A percentile compares a stretch with the other conserved stretches of the same genome.
These are phyloP conservation scores for Stegastes partitus DNA, from an alignment of 2,113 vertebrate genomes.

Conservation along the genomic window DNA sequence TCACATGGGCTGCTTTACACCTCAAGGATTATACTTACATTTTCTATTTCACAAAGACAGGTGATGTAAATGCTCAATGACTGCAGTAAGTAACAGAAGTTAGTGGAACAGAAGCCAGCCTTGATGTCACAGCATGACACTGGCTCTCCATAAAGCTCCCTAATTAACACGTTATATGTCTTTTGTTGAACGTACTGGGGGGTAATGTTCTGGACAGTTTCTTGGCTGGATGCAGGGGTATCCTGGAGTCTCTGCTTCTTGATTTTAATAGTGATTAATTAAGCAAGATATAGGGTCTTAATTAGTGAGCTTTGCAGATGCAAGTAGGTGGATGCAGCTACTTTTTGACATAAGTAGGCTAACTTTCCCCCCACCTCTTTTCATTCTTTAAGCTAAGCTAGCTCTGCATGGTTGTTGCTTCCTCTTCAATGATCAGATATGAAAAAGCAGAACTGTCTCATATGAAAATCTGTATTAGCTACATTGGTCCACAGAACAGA, in stretches of 20 bases:
- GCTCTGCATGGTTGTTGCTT: neutral
- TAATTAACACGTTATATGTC: neutral
- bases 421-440: neutral
- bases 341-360: neutral
- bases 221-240: neutral
- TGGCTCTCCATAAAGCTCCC: neutral
- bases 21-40: too few species aligned
- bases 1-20: neutral
- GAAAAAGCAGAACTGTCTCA: too few species aligned
- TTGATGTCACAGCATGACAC: neutral
- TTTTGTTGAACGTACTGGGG: neutral
- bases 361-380: neutral
- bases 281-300: neutral
- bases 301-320: constrained; percentile 5
- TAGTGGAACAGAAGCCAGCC: neutral
- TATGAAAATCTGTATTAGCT: too few species aligned
- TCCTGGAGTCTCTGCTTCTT: too few species aligned
- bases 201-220: neutral
- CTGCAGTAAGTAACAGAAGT: neutral
- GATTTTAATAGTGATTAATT: too few species aligned
- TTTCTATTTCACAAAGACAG: neutral
- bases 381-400: neutral
- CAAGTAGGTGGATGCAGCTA: constrained; percentile 2
- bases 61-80: too few species aligned
- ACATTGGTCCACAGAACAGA: too few species aligned